Evolutionary conservation across 2,113 vertebrate species (phyloP), one percentile per base, ranked within the genome.

Genomic region (Coptodon rendalli): DNA sequence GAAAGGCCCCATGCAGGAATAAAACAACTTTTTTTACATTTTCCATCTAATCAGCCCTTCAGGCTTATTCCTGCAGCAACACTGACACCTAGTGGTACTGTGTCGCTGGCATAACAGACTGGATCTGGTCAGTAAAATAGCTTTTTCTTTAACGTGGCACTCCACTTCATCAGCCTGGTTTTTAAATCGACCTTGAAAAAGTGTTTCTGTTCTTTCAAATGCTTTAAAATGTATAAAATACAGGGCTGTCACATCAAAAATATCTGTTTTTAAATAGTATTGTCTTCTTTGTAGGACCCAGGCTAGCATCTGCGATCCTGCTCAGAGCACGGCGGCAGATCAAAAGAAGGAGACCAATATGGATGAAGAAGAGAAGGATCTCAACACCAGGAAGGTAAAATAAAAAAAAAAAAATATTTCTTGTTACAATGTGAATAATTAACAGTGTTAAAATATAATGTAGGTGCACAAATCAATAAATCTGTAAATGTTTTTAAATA

Each of bases 331-430:
- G 79, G 54, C 3, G 1, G 94, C 95, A 79, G 94, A 96, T 85
- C 96, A 89, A 89, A 91, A 91, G 12, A 95, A 95, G 89, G 96
- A 97, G 5, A 94, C 95, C 1, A 94, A 96, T 84, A 81, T 78
- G 81, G 94, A 91, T 1, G 95, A 97, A n/a, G 96, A 97, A 1
- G 97, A 97, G 29, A 95, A 96, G 34, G 97, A 98, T 78, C 92
- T 98, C 63, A 97, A 97, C 4, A 96, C 96, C 81, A 98, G 96
- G 81, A 98, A 99, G 98, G 99, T 99, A 95, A 40, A 66, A 66
- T 50, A 17, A 11, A 36, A 63, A 66, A 63, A n/a, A 38, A 12
- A 12, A 66, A 22, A 13, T 22, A 19, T 19, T 61, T 48, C 4
- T 50, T 1, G 0, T 78, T 78, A n/a, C 52, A 73, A 73, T 45